Conservation (phyloP, 2,888 invertebrate genomes). For the Rhopalosiphum nymphaeae region DNA sequence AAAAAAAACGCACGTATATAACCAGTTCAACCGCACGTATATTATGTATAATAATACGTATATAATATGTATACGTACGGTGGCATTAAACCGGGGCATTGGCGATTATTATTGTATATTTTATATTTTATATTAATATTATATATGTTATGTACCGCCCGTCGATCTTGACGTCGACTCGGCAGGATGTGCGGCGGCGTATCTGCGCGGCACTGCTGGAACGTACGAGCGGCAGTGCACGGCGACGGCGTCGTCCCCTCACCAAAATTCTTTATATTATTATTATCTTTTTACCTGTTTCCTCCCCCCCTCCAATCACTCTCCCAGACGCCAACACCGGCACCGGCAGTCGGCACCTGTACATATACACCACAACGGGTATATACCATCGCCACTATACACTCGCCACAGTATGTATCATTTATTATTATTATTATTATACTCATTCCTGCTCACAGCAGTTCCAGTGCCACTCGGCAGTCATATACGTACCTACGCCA, state of each 20-base stretch:
- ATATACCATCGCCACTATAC: not conserved
- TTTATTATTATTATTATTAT: not conserved
- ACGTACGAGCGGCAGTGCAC: not conserved
- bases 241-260: conserved; percentile 34
- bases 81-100: not conserved
- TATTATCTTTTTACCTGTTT: conserved; percentile 48
- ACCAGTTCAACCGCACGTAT: not conserved
- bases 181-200: not conserved
- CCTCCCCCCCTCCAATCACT: not conserved
- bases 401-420: not conserved
- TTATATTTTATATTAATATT: not conserved
- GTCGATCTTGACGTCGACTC: not conserved
- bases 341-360: conserved; percentile 24
- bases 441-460: not conserved
- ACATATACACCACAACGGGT: not conserved
- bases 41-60: not conserved
- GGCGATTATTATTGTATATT: not conserved
- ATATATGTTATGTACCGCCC: not conserved
- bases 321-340: not conserved
- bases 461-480: not conserved
- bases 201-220: conserved; percentile 3
- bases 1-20: not conserved
- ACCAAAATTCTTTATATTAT: conserved; percentile 50
- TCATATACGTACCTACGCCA: not conserved
- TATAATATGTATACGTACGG: not conserved